Evolutionary conservation across 2,888 invertebrate genomes (phyloP).

Genomic region (Nomada ferruginata): DNA sequence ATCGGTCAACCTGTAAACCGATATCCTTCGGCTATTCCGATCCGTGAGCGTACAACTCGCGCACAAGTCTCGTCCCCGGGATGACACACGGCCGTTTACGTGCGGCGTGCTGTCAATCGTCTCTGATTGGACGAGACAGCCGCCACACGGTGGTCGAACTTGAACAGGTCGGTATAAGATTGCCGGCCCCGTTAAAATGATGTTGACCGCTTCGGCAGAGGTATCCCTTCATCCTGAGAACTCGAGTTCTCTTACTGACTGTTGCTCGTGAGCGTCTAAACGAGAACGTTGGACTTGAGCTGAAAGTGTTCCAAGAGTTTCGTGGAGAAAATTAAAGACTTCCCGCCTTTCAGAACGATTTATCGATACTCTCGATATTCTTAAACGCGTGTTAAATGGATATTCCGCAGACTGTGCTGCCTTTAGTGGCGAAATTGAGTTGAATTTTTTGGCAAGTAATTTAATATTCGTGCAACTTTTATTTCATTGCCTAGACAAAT

Average conservation of each 20-base stretch:
- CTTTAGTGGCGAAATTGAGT: too few species aligned
- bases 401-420: too few species aligned
- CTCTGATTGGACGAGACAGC: conserved; percentile 77
- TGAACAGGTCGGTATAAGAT: conserved; percentile 72
- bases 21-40: conserved; percentile 66
- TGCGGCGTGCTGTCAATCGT: conserved; percentile 51
- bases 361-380: too few species aligned
- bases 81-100: conserved; percentile 56
- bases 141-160: conserved; percentile 78
- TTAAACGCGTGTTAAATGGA: too few species aligned
- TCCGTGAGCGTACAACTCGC: conserved; percentile 37
- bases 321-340: too few species aligned
- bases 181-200: conserved; percentile 78
- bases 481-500: too few species aligned
- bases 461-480: too few species aligned
- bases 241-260: conserved; percentile 20
- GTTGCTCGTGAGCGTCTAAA: not conserved
- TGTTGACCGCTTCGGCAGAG: conserved; percentile 77
- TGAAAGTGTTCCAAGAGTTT: too few species aligned
- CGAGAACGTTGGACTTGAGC: not conserved
- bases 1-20: conserved; percentile 69
- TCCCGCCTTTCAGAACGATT: too few species aligned
- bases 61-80: conserved; percentile 39
- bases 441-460: too few species aligned
- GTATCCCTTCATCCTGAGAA: conserved; percentile 51